Evolutionary conservation across 2,113 vertebrate genomes (phyloP).

Genomic region (Bucco capensis): DNA sequence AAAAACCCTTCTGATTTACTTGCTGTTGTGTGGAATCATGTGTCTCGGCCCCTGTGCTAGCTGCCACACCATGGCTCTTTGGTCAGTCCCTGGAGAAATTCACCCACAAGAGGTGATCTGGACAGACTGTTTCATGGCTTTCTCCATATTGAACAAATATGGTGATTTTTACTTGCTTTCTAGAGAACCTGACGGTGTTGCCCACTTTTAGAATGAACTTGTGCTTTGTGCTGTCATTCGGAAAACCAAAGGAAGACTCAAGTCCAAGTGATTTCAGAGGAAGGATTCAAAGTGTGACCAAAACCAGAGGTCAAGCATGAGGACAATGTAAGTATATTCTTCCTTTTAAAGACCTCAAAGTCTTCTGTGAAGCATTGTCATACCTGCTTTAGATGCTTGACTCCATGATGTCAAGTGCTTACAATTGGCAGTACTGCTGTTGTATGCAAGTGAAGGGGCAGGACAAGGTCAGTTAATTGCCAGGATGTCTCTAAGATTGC

Average conservation of each 20-base stretch:
- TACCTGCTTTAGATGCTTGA: neutral
- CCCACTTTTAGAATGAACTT: neutral
- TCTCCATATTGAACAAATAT: neutral
- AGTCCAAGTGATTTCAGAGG: neutral
- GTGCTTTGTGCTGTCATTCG: neutral
- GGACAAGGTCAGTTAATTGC: neutral
- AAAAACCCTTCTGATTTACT: neutral
- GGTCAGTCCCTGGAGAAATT: neutral
- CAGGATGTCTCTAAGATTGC: neutral
- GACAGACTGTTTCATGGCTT: neutral
- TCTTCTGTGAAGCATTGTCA: neutral
- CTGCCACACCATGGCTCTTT: neutral
- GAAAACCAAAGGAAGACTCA: neutral
- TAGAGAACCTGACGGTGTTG: neutral
- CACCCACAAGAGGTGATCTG: neutral
- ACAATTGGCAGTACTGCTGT: neutral
- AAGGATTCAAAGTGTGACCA: neutral
- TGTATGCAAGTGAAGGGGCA: neutral
- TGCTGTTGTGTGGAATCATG: neutral
- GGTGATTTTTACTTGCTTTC: neutral
- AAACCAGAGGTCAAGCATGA: neutral
- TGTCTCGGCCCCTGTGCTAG: neutral
- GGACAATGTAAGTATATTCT: neutral
- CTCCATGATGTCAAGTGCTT: neutral
- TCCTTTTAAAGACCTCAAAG: neutral